Evolutionary conservation across 2,888 invertebrate species (phyloP).

Genomic region (Apoda limacodes): DNA sequence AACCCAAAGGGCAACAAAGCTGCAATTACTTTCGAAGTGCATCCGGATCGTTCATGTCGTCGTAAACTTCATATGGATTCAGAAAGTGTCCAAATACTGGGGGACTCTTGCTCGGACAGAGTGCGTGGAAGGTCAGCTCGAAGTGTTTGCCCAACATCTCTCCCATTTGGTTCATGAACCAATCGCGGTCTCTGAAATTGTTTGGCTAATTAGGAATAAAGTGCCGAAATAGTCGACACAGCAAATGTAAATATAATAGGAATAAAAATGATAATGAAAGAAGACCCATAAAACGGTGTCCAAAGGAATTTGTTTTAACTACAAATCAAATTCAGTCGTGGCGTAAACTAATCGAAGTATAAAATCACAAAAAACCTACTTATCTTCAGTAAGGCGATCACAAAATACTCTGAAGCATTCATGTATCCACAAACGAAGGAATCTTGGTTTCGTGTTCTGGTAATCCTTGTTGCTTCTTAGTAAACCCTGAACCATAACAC

Average conservation of each 20-base stretch:
- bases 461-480: slow-evolving; percentile 81
- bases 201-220: too few species aligned
- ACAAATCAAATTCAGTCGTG: too few species aligned
- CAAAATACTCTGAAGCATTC: slow-evolving; percentile 87
- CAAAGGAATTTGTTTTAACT: too few species aligned
- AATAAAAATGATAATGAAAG: too few species aligned
- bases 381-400: slow-evolving; percentile 84
- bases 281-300: too few species aligned
- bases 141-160: slow-evolving; percentile 83
- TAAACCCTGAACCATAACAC: slow-evolving; percentile 84
- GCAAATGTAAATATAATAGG: too few species aligned
- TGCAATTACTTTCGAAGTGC: slow-evolving; percentile 46
- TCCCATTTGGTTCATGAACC: slow-evolving; percentile 78
- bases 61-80: slow-evolving; percentile 81
- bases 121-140: slow-evolving; percentile 81
- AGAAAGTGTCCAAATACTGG: slow-evolving; percentile 86
- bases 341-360: too few species aligned
- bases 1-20: too few species aligned
- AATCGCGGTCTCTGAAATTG: slow-evolving; percentile 75
- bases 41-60: slow-evolving; percentile 77
- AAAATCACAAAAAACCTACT: too few species aligned
- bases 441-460: slow-evolving; percentile 76
- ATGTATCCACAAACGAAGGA: slow-evolving; percentile 87
- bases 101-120: slow-evolving; percentile 78
- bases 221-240: not conserved